Percentiles rank a stretch among this genome's conserved stretches.
These are phyloP conservation scores for Ptilodon capucinus DNA, from an alignment of 2,888 invertebrate genomes.

Conservation along the genomic window DNA sequence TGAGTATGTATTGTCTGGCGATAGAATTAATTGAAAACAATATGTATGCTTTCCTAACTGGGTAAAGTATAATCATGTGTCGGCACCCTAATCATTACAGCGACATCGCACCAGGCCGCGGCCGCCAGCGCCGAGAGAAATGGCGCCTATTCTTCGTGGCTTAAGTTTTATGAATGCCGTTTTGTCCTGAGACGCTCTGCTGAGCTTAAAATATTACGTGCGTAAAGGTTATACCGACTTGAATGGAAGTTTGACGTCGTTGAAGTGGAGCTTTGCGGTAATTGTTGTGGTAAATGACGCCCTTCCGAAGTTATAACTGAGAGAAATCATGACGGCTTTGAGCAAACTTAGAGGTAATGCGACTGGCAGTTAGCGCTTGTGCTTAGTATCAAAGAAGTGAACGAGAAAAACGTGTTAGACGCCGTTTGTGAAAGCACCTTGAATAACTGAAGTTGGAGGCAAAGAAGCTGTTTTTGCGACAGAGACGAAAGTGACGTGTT, in stretches of 20 bases:
- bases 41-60: no score
- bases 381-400: neutral
- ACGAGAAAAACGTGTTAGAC: neutral
- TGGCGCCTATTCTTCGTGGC: conserved; percentile 11
- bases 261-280: conserved; percentile 17
- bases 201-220: conserved; percentile 32
- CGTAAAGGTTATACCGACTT: conserved; percentile 27
- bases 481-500: no score
- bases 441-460: neutral
- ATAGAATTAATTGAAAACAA: no score
- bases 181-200: conserved; percentile 10
- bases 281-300: conserved; percentile 23
- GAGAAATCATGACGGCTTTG: neutral
- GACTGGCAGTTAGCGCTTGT: neutral
- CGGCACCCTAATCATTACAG: neutral
- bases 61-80: neutral
- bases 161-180: conserved; percentile 27
- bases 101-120: conserved; percentile 7
- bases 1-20: no score
- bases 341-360: neutral
- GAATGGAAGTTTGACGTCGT: conserved; percentile 9
- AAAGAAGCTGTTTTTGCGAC: no score
- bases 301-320: conserved; percentile 8
- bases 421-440: neutral
- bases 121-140: conserved; percentile 16